These are phyloP conservation scores for Cherax destructor DNA, from an alignment of 1,140 invertebrate species.

Conservation along the genomic window DNA sequence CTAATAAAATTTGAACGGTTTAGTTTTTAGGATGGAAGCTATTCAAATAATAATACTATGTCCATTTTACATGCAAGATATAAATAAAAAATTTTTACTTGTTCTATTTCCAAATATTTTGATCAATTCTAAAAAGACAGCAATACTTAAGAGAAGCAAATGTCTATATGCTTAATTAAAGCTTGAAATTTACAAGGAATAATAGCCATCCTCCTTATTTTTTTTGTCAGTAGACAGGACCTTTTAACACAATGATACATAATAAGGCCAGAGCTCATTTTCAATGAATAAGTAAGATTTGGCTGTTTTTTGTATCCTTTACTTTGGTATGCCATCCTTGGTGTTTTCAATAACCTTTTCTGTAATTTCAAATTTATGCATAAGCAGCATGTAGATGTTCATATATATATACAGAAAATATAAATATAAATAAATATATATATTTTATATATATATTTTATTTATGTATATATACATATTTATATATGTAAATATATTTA, in stretches of 20 bases:
- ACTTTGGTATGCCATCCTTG: not conserved
- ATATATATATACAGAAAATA: constrained; percentile 16
- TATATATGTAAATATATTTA: not conserved
- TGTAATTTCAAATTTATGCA: not conserved
- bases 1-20: no score
- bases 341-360: not conserved
- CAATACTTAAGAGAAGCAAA: not conserved
- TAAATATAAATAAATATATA: no score
- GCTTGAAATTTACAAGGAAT: not conserved
- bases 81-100: no score
- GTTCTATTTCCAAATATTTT: no score
- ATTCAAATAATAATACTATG: no score
- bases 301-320: not conserved
- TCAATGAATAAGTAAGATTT: not conserved
- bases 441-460: not conserved
- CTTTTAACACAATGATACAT: not conserved
- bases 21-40: no score
- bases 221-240: not conserved
- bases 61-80: no score
- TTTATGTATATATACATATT: constrained; percentile 21
- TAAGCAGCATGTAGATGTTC: not conserved
- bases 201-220: not conserved
- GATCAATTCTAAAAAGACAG: no score
- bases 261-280: not conserved
- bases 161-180: not conserved